Conservation (phyloP, 1,140 invertebrate species). For the Penaeus indicus region DNA sequence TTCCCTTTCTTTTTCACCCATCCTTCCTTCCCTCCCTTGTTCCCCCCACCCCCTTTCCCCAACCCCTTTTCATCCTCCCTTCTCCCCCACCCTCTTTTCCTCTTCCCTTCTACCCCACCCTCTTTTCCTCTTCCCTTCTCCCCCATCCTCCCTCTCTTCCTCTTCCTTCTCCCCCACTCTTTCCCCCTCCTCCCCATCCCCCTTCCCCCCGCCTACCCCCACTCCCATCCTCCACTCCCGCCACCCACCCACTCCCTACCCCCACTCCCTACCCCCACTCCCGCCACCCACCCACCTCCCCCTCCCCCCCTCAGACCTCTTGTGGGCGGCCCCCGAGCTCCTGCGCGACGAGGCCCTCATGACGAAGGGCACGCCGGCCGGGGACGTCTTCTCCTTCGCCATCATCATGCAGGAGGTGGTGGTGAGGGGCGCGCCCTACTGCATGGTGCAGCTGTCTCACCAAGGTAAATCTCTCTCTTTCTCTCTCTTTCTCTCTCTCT, state of each 20-base stretch:
- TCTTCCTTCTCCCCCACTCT: too few species aligned
- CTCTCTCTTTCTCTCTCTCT: neutral
- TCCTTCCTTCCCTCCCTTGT: too few species aligned
- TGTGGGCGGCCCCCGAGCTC: conserved; percentile 98
- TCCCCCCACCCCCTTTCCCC: too few species aligned
- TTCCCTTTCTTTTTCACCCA: too few species aligned
- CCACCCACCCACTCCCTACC: too few species aligned
- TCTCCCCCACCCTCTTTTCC: too few species aligned
- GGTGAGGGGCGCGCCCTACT: conserved; percentile 88
- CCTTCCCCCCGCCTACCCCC: too few species aligned
- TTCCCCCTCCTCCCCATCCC: too few species aligned
- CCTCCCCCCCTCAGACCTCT: conserved; percentile 76
- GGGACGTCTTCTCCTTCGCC: conserved; percentile 96
- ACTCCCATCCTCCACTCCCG: neutral
- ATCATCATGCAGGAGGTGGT: conserved; percentile 96
- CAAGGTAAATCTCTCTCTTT: conserved; percentile 76
- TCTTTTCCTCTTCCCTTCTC: too few species aligned
- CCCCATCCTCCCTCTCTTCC: too few species aligned
- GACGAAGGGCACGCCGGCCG: conserved; percentile 81
- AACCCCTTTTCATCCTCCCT: too few species aligned
- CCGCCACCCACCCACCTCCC: neutral
- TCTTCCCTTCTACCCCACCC: too few species aligned
- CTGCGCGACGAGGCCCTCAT: conserved; percentile 78
- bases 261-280: neutral
- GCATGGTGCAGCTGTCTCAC: conserved; percentile 86